Base-by-base conservation (phyloP, 2,888 invertebrate genomes). In the Acanthosepion esculentum region DNA sequence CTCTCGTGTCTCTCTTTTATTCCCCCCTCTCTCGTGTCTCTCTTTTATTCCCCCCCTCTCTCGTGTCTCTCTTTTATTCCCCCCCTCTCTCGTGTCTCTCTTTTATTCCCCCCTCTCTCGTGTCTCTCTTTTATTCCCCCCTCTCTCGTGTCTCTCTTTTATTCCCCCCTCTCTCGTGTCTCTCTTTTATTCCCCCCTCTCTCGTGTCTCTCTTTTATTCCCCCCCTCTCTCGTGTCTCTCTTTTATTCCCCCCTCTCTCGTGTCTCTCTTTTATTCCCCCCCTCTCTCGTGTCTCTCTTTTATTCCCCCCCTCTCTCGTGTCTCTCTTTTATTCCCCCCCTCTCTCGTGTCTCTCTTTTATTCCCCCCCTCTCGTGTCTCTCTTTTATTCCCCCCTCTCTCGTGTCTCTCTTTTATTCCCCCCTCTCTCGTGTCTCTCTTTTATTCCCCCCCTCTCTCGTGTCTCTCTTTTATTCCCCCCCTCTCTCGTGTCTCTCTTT, bases 401-500 rank as follows among this genome's bases (percentile, higher is more conserved):
- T n/a, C 29, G 7, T 10, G 2, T 12, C 15, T 12, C 12, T 12
- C 18, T 15, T 3, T n/a, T 78, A 0, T 2, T n/a, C n/a, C n/a
- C 78, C 8, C n/a, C 4, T 15, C 3, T n/a, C n/a, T n/a, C 29
- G 7, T 10, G 2, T 12, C 15, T 12, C 12, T 12, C 18, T 15
- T 3, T n/a, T 78, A 0, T 2, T n/a, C n/a, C n/a, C 78, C 8
- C n/a, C 12, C n/a, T n/a, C 15, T 41, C 41, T 41, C 41, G 41
- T 41, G 41, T 41, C 41, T 41, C n/a, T n/a, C n/a, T n/a, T 2
- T 41, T 41, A 41, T 41, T 1, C 41, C 2, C 41, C 2, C 41
- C 2, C 41, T 10, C 8, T n/a, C n/a, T n/a, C n/a, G 7, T 8
- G 2, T 18, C n/a, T 1, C n/a, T n/a, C n/a, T n/a, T 1, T 1